Conservation (phyloP, 2,797 vertebrate genomes). For the Rhinatrema bivittatum region DNA sequence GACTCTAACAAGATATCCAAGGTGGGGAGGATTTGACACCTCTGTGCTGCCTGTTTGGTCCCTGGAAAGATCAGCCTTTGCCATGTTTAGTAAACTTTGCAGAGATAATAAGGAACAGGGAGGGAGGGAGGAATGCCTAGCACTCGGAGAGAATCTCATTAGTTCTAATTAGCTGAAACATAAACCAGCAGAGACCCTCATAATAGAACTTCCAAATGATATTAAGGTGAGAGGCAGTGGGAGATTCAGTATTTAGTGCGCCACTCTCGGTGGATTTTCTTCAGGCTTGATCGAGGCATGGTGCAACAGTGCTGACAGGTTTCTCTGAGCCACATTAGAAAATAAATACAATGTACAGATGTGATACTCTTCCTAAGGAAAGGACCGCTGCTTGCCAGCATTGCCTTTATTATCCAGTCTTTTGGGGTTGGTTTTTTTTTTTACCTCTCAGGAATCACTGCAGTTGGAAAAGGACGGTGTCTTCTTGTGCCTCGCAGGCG, state of each 20-base stretch:
- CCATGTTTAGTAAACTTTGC: constrained; percentile 9
- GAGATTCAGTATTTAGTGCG: not conserved
- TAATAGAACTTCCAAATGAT: not conserved
- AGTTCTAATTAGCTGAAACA: constrained; percentile 17
- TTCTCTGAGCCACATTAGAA: no score
- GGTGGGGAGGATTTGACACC: not conserved
- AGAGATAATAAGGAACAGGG: constrained; percentile 4
- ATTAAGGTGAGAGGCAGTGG: not conserved
- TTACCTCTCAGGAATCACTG: no score
- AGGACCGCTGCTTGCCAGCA: no score
- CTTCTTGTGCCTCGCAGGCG: no score
- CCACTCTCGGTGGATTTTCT: no score
- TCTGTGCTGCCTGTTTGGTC: not conserved
- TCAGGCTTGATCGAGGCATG: no score
- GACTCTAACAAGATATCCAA: constrained; percentile 2
- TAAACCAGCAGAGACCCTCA: constrained; percentile 12
- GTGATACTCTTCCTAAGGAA: no score
- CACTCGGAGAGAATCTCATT: constrained; percentile 5
- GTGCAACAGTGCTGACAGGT: no score
- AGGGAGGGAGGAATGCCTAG: constrained; percentile 1
- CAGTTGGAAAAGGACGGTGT: no score
- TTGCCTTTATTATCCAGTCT: no score
- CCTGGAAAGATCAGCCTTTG: constrained; percentile 9
- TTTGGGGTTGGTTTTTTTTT: no score
- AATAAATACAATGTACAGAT: no score